Percentiles rank a stretch among this genome's conserved stretches.
Conservation (phyloP, 2,113 vertebrate species). For the Scytalopus superciliaris region DNA sequence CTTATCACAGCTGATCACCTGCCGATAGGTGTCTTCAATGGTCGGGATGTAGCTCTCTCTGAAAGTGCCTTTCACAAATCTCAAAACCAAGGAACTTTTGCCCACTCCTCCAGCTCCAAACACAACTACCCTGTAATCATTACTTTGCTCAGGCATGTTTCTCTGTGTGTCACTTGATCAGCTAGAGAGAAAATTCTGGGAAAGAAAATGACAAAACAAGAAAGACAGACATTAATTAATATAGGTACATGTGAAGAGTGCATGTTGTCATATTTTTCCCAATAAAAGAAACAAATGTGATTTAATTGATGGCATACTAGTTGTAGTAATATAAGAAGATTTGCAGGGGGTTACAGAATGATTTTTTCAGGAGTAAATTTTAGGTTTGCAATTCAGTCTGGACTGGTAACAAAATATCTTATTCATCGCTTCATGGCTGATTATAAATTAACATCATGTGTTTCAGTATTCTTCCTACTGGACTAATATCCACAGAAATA, state of each 20-base stretch:
- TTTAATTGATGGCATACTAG: not conserved
- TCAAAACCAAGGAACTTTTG: constrained; percentile 82
- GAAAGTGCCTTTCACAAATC: constrained; percentile 85
- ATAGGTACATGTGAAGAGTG: too few relatives aligned
- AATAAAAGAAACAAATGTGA: not conserved
- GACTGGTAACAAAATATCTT: not conserved
- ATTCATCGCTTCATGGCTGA: not conserved
- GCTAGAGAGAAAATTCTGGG: constrained; percentile 26
- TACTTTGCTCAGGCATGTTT: constrained; percentile 85
- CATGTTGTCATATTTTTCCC: not conserved
- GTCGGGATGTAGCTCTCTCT: constrained; percentile 85
- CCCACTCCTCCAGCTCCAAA: constrained; percentile 84
- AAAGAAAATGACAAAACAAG: not conserved
- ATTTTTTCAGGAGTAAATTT: not conserved
- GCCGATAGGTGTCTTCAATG: constrained; percentile 84
- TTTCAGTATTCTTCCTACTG: not conserved
- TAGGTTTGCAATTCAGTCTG: not conserved
- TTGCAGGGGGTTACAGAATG: rapidly evolving
- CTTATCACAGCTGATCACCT: constrained; percentile 86
- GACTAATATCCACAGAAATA: not conserved
- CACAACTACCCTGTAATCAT: constrained; percentile 83
- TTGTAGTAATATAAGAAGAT: not conserved
- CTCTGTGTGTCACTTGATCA: not conserved
- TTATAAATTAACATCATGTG: not conserved
- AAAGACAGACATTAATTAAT: not conserved